Percentiles rank a stretch among this genome's conserved stretches.
phyloP scores from a whole-genome alignment of 2,888 invertebrate genomes.

The Lycaena phlaeas region DNA sequence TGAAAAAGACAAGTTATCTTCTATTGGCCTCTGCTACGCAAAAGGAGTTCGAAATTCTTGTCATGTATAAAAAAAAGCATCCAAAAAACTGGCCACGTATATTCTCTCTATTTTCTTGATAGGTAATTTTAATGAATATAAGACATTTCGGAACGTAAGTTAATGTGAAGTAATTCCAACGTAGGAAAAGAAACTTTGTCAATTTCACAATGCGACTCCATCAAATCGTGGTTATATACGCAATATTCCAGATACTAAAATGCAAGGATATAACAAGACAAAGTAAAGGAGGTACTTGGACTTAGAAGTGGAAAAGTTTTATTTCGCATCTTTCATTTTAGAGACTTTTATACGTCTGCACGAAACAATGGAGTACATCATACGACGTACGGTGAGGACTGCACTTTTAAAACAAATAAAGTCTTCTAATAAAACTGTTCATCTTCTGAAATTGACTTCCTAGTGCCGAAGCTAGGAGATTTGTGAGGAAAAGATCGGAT shows the following conservation, averaged over 20 bases:
- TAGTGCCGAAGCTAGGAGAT: slow-evolving; percentile 9
- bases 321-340: slow-evolving; percentile 29
- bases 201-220: background rate
- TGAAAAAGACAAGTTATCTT: too few species aligned
- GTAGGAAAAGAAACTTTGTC: too few species aligned
- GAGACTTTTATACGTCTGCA: slow-evolving; percentile 13
- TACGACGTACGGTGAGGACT: slow-evolving; percentile 10
- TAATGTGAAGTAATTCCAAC: too few species aligned
- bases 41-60: too few species aligned
- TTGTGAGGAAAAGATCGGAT: slow-evolving; percentile 5
- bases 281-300: slow-evolving; percentile 23
- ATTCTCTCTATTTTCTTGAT: too few species aligned
- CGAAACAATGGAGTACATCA: slow-evolving; percentile 10
- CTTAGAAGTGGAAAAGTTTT: slow-evolving; percentile 30
- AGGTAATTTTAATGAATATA: too few species aligned
- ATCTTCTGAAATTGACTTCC: slow-evolving; percentile 33
- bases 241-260: slow-evolving; percentile 3
- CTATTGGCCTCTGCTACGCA: too few species aligned
- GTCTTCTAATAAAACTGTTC: slow-evolving; percentile 43
- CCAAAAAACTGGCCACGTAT: too few species aligned
- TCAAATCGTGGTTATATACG: slow-evolving; percentile 6
- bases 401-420: slow-evolving; percentile 32
- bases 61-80: too few species aligned
- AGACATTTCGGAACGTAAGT: too few species aligned
- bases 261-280: slow-evolving; percentile 14